A percentile compares a stretch with the other conserved stretches of the same genome.
Evolutionary conservation across 2,113 vertebrate genomes (phyloP).

Genomic region (Puffinus mauretanicus): DNA sequence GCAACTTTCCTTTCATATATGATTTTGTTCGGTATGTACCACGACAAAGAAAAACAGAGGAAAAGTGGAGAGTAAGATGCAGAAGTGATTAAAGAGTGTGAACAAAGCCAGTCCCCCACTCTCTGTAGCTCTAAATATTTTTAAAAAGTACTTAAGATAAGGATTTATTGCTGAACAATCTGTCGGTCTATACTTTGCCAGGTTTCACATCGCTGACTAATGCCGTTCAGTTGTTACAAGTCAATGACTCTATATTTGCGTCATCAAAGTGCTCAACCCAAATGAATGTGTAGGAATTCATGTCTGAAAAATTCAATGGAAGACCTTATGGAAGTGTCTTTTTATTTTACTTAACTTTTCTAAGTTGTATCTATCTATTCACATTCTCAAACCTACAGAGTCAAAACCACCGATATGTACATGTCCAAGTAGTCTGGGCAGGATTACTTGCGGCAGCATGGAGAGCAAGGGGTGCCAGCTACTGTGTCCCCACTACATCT

Average conservation of each 20-base stretch:
- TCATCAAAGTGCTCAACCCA: not conserved
- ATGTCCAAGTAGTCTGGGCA: rapidly evolving
- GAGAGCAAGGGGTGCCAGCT: not conserved
- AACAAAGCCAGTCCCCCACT: not conserved
- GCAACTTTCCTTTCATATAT: rapidly evolving
- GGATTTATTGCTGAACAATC: not conserved
- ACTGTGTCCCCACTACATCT: not conserved
- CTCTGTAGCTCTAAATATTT: not conserved
- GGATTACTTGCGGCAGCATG: rapidly evolving
- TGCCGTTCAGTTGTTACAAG: not conserved
- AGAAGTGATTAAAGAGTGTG: not conserved
- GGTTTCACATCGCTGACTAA: slow-evolving; percentile 1
- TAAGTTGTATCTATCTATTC: rapidly evolving
- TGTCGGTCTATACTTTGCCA: not conserved
- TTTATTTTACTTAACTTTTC: not conserved
- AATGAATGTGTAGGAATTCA: not conserved
- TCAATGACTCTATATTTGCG: not conserved
- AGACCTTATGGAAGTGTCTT: rapidly evolving
- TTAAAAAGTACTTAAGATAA: not conserved
- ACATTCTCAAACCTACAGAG: not conserved
- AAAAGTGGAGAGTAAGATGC: not conserved
- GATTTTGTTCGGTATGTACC: rapidly evolving
- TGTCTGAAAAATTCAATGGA: not conserved
- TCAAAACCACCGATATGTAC: rapidly evolving
- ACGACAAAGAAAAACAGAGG: not conserved